Base-by-base conservation (phyloP, 37 sponge, comb jelly and placozoan species). In the Spongilla lacustris region DNA sequence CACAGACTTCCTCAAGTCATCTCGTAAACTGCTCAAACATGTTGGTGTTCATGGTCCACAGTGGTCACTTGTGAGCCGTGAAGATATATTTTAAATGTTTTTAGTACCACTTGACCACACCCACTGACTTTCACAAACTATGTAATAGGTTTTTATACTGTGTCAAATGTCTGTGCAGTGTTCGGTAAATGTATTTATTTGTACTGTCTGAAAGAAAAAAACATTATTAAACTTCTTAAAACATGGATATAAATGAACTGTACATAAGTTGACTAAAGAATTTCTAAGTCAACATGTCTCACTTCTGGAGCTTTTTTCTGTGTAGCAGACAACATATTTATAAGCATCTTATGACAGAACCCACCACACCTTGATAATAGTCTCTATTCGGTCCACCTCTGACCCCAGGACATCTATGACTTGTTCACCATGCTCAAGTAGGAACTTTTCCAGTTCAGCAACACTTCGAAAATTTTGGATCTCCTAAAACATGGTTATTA, bases 211-310 rank as follows among this genome's bases (percentile, higher is more conserved):
- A 17, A 58, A 58, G 58, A 58, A 19, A n/a, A n/a, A n/a, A n/a
- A n/a, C n/a, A 58, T 58, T 58, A 58, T 58, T 46, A 46, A 10
- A 58, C 58, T 13, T 58, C 21, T 58, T 17, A 58, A 58, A 58
- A 58, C 14, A 17, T 58, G 58, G 21, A 58, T 58, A 58, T 58
- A 58, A 58, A 41, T 41, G 41, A 69, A 29, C 71, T 69, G 41
- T 70, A 70, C 33, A 67, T 58, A 13, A 66, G 35, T 0, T 50
- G 46, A n/a, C 87, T 81, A 97, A 0, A 97, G 75, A 66, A 97
- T 95, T 80, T 97, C 98, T 50, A 97, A 85, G 84, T 97, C 98
- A 13, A 97, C 93, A 86, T 97, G 98, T 30, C 94, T 73, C 4
- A 92, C 86, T 73, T 97, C 98, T 67, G 98, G 98, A 33, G 90